Evolutionary conservation across 2,888 invertebrate species (phyloP).

Genomic region (Clivina fossor): DNA sequence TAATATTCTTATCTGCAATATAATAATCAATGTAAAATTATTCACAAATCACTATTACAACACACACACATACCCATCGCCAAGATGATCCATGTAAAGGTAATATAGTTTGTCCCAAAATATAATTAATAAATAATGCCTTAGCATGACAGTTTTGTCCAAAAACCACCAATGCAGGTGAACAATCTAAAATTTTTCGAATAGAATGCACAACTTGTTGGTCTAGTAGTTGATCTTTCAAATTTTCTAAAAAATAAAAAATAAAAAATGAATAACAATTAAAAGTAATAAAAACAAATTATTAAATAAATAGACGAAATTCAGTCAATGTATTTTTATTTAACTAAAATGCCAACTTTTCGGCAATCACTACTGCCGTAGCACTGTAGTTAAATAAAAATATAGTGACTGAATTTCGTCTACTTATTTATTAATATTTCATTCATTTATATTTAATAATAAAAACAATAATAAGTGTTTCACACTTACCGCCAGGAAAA

Average conservation of each 20-base stretch:
- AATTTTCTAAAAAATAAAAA: conserved; percentile 45
- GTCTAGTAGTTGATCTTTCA: conserved; percentile 48
- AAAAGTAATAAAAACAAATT: no score
- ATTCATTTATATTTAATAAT: background rate
- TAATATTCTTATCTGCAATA: conserved; percentile 59
- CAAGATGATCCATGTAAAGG: conserved; percentile 63
- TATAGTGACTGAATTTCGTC: no score
- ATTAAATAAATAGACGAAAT: no score
- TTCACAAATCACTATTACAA: background rate
- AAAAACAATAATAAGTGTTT: background rate
- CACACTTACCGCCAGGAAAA: conserved; percentile 34
- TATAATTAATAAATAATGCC: conserved; percentile 70
- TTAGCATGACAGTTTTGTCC: conserved; percentile 72
- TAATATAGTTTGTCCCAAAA: conserved; percentile 67
- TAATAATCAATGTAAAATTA: conserved; percentile 5
- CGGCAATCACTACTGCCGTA: no score
- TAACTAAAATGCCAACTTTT: no score
- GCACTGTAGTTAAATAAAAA: no score
- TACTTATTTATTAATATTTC: conserved; percentile 11
- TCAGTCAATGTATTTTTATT: no score
- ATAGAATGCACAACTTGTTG: conserved; percentile 46
- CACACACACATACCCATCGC: conserved; percentile 61
- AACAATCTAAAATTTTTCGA: conserved; percentile 46
- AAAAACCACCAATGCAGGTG: conserved; percentile 71
- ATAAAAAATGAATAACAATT: background rate